Conservation (phyloP, 2,888 invertebrate species). For the Mimachlamys varia region DNA sequence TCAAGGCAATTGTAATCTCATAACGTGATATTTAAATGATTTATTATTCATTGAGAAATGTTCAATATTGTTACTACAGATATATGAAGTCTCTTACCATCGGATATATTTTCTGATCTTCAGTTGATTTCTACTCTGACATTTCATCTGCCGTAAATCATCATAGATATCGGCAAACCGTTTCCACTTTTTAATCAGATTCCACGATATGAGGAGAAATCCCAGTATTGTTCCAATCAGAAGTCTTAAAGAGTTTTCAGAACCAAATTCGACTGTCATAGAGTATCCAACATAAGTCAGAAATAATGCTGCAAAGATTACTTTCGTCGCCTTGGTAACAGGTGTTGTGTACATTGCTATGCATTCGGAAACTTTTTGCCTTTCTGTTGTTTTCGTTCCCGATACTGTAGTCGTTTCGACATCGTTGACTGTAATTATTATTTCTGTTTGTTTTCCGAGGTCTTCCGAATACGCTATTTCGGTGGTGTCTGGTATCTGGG, state of each 20-base stretch:
- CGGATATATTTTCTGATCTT: conserved; percentile 43
- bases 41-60: too few relatives aligned
- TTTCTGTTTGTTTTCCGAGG: background rate
- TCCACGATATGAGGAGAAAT: conserved; percentile 43
- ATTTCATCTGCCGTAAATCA: background rate
- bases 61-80: background rate
- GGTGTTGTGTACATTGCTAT: background rate
- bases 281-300: conserved; percentile 56
- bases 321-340: background rate
- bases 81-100: conserved; percentile 53
- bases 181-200: conserved; percentile 44
- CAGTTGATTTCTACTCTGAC: background rate
- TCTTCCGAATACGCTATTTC: background rate
- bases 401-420: background rate
- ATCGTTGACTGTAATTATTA: background rate
- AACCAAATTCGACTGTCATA: conserved; percentile 58
- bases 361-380: background rate
- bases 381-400: background rate
- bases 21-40: too few relatives aligned
- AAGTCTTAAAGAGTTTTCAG: conserved; percentile 60
- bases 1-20: too few relatives aligned
- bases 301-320: background rate
- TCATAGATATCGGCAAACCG: background rate
- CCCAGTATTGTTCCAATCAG: conserved; percentile 55
- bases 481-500: background rate